Evolutionary conservation across 2,888 invertebrate genomes (phyloP), one percentile per base, ranked within the genome.

Genomic region (Oscheius sp.): DNA sequence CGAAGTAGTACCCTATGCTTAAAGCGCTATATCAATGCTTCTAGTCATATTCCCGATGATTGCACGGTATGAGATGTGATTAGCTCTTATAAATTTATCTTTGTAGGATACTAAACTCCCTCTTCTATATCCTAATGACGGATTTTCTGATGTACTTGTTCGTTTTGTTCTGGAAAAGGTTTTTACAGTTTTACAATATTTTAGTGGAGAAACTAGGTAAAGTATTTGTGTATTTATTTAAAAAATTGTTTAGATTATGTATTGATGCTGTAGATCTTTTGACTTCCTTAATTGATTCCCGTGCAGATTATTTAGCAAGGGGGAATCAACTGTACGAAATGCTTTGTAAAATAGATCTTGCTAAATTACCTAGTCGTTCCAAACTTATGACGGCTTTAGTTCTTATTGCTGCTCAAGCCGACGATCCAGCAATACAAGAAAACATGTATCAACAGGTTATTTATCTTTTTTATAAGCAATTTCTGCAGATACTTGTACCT

Each of bases 321-420:
- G 70, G 73, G 2, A 54, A 73, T 4, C 70, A 73, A 8, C 69
- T 80, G 0, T 77, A 74, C 59, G 64, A 73, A 24, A 70, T 67
- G 17, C 59, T 80, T n/a, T 61, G 51, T 24, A 70, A 26, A 17
- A 38, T 70, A 28, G 73, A 73, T 41, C 24, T 73, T 1, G 26
- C 70, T 2, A 41, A 30, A 17, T 41, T 70, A n/a, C 65, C 70
- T 14, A 61, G 65, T 26, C 28, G 91, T 73, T 89, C 91, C 65
- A 91, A 91, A 59, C 87, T 94, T 26, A 91, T 92, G 86, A 90
- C 90, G 80, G 91, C 91, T 0, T 90, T 93, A 70, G 91, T 92
- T 12, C 87, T 91, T 26, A 80, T 83, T 54, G 85, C 84, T 6
- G 74, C 82, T 0, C 70, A 77, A 20, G 74, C 78, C 8, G 75